Evolutionary conservation across 2,113 vertebrate genomes (phyloP), one percentile per base, ranked within the genome.

Genomic region (Paradoxurus hermaphroditus): DNA sequence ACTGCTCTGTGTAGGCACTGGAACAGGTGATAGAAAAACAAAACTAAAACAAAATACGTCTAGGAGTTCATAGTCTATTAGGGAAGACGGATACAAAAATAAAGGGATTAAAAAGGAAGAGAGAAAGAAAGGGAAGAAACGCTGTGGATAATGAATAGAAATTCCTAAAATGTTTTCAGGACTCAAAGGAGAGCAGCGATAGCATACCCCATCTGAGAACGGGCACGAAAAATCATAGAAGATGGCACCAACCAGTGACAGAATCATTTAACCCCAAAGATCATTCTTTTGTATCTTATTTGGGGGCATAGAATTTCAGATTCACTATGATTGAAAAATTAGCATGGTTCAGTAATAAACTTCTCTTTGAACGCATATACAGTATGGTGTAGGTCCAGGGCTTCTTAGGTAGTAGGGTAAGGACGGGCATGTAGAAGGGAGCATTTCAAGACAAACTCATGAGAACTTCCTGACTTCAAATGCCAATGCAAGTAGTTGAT

Each of bases 391-490:
- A 73, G 12, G 0, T 10, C 36, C 10, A 84, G 29, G 25, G 1
- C 25, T 46, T 90, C 41, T 70, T 67, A 46, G n/a, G 21, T 65
- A 53, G 56, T 4, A 56, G 1, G 6, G 18, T 25, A 39, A 53
- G 5, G 62, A 34, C 53, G 12, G 39, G 9, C 63, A 67, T 31
- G 3, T 19, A 39, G 67, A 89, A 89, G 51, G 4, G 23, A 90
- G 14, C 93, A 91, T 86, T 88, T 65, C 27, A 53, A 88, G 9
- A 85, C 82, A 81, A 95, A 93, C 82, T 83, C 92, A 70, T 3
- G 44, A 97, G 96, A 97, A 98, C 97, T 98, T 98, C 97, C 97
- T 98, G 97, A 91, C 94, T 97, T 94, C 97, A 96, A 98, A 96
- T 56, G 89, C 96, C 82, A 83, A 0, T 77, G 85, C 87, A 97